Base-by-base conservation (phyloP, 2,113 vertebrate genomes). In the Colius striatus region DNA sequence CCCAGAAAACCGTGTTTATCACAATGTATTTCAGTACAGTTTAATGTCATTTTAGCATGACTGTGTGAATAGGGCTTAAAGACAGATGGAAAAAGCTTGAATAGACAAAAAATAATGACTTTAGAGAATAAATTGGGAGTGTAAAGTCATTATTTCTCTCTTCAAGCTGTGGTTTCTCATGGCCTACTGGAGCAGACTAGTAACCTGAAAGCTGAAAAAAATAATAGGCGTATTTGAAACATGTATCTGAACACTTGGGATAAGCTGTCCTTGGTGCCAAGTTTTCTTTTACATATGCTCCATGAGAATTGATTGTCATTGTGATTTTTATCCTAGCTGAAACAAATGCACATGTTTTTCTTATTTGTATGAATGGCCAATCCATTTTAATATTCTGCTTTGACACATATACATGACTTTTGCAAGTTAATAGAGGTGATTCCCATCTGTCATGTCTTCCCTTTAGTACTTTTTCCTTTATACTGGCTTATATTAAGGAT, bases 291-390 rank as follows among this genome's bases (percentile, higher is more conserved):
- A 50, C 82, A 88, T 93, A 68, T 65, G 60, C 34, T 80, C 19
- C 45, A 67, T 55, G 50, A 95, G 72, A 96, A 92, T 60, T 92
- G 88, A 90, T 96, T 84, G 83, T 48, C 36, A 92, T 97, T 92
- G 85, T 95, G 84, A 94, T 93, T 97, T 93, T 95, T 72, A 89
- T 78, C 88, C 90, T 71, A 87, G 76, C 88, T 92, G 92, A 96
- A 95, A 84, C 70, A 95, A 96, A 96, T 81, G 65, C 88, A 90
- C 90, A 96, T 95, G 93, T 81, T 97, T 79, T 96, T 96, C 93
- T 93, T 88, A 92, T 96, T 97, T 97, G 93, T 95, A 90, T 94
- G 96, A 95, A 94, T 96, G 88, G 93, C 85, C 93, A 96, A 96
- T 96, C 88, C 94, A 94, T 96, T 96, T 96, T 96, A 94, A 96